Conservation (phyloP, 2,113 vertebrate genomes). For the Garra rufa region DNA sequence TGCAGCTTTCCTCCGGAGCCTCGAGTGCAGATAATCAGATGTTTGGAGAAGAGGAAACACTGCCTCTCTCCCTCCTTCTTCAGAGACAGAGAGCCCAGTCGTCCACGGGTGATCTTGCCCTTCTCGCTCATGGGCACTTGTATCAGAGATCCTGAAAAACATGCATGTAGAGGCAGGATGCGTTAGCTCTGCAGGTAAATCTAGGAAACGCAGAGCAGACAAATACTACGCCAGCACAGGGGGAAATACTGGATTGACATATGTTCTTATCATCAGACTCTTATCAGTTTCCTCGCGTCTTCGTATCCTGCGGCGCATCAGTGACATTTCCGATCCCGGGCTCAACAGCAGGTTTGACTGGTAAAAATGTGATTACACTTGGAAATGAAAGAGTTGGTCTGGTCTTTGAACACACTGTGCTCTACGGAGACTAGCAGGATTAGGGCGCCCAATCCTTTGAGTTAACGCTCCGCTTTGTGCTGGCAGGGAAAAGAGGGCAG, state of each 20-base stretch:
- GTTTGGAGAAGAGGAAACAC: constrained; percentile 98
- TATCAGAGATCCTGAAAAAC: constrained; percentile 85
- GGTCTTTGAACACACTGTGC: constrained; percentile 45
- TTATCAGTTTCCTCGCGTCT: constrained; percentile 28
- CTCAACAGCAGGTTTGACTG: constrained; percentile 60
- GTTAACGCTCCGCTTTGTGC: constrained; percentile 30
- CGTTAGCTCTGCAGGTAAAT: not conserved
- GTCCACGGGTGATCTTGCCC: constrained; percentile 91
- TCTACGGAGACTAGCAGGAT: constrained; percentile 48
- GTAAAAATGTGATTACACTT: constrained; percentile 67
- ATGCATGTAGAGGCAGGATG: not conserved
- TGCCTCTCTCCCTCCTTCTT: constrained; percentile 94
- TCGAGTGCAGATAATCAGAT: constrained; percentile 95
- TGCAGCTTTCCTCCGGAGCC: constrained; percentile 95
- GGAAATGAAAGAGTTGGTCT: constrained; percentile 62
- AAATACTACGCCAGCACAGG: constrained; percentile 2
- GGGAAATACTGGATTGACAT: constrained; percentile 49
- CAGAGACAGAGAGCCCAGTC: constrained; percentile 93
- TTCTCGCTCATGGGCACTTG: constrained; percentile 97
- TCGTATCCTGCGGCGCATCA: constrained; percentile 56
- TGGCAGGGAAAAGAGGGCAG: constrained; percentile 4
- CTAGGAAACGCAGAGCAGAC: not conserved
- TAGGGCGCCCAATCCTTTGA: constrained; percentile 23
- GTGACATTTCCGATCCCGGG: constrained; percentile 67
- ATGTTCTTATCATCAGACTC: constrained; percentile 46